Evolutionary conservation across 2,113 vertebrate species (phyloP), one percentile per base, ranked within the genome.

Genomic region (Trematomus loennbergii): DNA sequence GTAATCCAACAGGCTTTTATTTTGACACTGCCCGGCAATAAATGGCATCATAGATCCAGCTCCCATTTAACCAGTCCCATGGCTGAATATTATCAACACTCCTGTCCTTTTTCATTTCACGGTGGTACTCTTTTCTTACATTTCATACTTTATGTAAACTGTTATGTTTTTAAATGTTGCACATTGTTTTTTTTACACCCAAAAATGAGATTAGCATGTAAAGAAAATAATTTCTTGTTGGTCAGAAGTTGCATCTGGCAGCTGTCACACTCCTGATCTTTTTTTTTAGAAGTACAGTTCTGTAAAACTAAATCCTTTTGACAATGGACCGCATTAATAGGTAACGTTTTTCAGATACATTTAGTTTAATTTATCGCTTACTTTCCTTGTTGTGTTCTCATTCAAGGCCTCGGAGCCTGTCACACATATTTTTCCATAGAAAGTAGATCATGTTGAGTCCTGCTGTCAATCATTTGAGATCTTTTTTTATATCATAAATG

Each of bases 31-130:
- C 3, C 13, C 22, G 40, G 15, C 12, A 50, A 65, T 46, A 17
- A 63, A 20, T 45, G 0, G 22, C 59, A 22, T 49, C 40, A 16
- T 25, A 50, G 43, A 6, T 72, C 53, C 61, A 78, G 46, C 12
- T 25, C 83, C 81, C 79, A 88, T 86, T 88, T 59, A 36, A 53
- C 17, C 61, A 49, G 36, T 68, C 65, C 48, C 12, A 52, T 65
- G 59, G 9, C 54, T 79, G 66, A 91, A 78, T 78, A 58, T 63
- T 86, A 71, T 84, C 77, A 80, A 62, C 57, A 70, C 77, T 83
- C 64, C 55, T 72, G 80, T 82, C 77, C 71, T 61, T 71, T 40
- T 72, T 85, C 80, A 90, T 90, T 91, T 91, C 86, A 81, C 17
- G 0, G 57, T 75, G 59, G 55, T 78, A 4, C 75, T 43, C 20